Percentiles rank a stretch among this genome's conserved stretches.
phyloP scores from a whole-genome alignment of 2,888 invertebrate genomes.

The Stenchaetothrips biformis region DNA sequence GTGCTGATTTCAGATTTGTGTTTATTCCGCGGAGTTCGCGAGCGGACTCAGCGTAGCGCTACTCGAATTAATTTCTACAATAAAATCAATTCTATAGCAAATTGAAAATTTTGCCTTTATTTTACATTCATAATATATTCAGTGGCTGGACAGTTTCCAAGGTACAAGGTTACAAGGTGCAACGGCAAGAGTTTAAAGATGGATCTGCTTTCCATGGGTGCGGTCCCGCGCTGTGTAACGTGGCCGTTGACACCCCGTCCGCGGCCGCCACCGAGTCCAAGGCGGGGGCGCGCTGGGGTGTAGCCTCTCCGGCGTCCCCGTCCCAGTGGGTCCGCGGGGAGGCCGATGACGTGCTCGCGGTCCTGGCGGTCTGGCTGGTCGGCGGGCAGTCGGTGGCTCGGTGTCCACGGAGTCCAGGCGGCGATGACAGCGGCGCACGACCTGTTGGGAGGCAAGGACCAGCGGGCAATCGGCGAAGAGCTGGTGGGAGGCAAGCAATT shows the following conservation, averaged over 20 bases:
- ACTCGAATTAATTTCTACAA: too few species aligned
- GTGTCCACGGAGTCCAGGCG: background rate
- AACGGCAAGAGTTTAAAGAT: too few species aligned
- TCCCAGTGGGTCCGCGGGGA: background rate
- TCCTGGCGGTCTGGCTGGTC: background rate
- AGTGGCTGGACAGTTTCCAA: too few species aligned
- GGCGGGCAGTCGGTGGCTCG: background rate
- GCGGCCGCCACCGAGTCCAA: background rate
- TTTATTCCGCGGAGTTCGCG: too few species aligned
- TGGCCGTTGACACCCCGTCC: background rate
- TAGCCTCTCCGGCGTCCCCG: background rate
- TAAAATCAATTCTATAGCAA: too few species aligned
- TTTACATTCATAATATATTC: too few species aligned
- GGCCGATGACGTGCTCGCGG: background rate
- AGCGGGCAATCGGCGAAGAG: background rate
- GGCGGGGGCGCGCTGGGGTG: background rate
- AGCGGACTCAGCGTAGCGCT: too few species aligned
- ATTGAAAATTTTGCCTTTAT: too few species aligned
- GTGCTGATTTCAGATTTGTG: too few species aligned
- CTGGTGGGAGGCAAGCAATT: background rate
- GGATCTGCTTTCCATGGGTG: background rate
- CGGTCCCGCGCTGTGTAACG: background rate
- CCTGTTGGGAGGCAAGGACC: background rate
- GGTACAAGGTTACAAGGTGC: too few species aligned
- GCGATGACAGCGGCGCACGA: background rate